Conservation (phyloP, 2,113 vertebrate genomes). For the Chrysochloris asiatica region DNA sequence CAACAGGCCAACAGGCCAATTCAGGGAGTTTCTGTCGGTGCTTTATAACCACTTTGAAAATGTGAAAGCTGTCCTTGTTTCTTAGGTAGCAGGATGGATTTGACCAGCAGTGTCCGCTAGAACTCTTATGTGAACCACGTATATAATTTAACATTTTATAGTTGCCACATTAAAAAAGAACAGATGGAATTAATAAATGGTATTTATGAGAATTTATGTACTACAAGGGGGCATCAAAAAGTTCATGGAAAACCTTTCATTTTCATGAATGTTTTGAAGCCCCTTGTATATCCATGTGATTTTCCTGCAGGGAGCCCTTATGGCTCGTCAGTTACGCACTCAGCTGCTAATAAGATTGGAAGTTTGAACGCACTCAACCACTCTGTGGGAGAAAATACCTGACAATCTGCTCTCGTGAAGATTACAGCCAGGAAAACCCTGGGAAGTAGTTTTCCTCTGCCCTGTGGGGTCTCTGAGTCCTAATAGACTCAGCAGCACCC, state of each 20-base stretch:
- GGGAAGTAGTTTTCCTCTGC: no score
- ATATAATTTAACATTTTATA: slow-evolving; percentile 7
- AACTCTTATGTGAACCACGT: background rate
- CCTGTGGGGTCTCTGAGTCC: no score
- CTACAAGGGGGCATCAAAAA: no score
- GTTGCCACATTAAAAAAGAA: slow-evolving; percentile 16
- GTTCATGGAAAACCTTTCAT: no score
- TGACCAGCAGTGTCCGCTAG: background rate
- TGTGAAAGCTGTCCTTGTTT: background rate
- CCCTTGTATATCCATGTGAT: slow-evolving; percentile 2
- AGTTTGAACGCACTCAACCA: background rate
- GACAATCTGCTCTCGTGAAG: background rate
- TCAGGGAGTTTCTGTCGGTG: background rate
- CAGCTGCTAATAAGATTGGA: background rate
- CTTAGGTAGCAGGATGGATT: background rate
- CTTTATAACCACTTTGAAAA: slow-evolving; percentile 9
- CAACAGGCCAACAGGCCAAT: background rate
- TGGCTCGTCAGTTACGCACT: background rate
- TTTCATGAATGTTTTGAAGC: no score
- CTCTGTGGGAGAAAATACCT: background rate
- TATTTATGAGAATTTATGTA: background rate
- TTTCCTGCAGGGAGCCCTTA: background rate
- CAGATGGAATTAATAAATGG: background rate
- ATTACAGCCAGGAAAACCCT: background rate
- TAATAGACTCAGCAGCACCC: background rate